phyloP scores from a whole-genome alignment of 2,113 vertebrate species.

The Pomatostomus ruficeps region DNA sequence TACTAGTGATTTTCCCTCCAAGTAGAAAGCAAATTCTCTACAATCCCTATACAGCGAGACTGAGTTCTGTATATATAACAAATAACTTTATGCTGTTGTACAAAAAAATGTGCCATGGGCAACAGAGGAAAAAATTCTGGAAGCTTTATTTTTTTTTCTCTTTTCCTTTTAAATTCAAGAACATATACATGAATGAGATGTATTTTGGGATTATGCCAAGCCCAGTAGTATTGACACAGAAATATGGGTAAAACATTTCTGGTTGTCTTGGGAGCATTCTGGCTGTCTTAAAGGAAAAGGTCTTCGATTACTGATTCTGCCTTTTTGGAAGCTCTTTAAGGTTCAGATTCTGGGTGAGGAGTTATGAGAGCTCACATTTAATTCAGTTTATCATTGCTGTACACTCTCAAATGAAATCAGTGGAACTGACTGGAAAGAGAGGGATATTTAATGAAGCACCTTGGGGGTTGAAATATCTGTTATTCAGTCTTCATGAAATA shows the following conservation, averaged over 20 bases:
- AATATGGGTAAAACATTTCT: background rate
- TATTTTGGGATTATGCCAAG: background rate
- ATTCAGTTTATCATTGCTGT: slow-evolving; percentile 18
- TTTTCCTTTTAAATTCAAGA: background rate
- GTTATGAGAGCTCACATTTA: slow-evolving; percentile 26
- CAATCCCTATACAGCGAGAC: background rate
- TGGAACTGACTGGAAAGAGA: background rate
- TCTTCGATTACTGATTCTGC: background rate
- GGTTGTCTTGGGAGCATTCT: background rate
- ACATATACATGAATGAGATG: background rate
- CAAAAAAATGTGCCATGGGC: background rate
- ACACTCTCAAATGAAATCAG: background rate
- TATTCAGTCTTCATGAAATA: background rate
- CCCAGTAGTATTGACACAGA: background rate
- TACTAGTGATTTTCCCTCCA: background rate
- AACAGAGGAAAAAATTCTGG: accelerated
- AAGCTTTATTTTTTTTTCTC: background rate
- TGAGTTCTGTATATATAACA: background rate
- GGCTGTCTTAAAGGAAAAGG: background rate
- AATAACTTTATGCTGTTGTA: background rate
- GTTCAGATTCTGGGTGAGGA: background rate
- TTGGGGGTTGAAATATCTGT: background rate
- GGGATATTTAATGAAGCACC: background rate
- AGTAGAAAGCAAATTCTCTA: background rate
- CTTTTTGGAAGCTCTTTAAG: background rate